Conservation (phyloP, 37 sponge, comb jelly and placozoan species). For the Geodia barretti region DNA sequence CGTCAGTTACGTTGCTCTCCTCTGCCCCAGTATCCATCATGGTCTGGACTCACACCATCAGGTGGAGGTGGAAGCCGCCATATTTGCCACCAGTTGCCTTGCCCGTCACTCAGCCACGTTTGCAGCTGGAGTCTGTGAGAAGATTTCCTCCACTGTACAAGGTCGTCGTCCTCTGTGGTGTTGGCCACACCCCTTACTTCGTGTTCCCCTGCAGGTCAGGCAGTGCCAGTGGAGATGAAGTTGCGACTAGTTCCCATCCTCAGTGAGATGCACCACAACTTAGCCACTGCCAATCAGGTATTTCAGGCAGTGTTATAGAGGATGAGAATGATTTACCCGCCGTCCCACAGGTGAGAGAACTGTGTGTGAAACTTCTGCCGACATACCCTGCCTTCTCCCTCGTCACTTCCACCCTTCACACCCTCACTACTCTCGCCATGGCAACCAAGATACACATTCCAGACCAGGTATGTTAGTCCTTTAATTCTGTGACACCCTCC, state of each 20-base stretch:
- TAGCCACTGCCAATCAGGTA: conserved; percentile 71
- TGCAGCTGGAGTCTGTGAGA: conserved; percentile 82
- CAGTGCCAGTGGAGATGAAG: conserved; percentile 78
- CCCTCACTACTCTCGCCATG: conserved; percentile 73
- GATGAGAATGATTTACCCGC: no score
- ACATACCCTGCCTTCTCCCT: conserved; percentile 79
- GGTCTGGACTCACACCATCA: conserved; percentile 82
- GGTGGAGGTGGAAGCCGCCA: conserved; percentile 87
- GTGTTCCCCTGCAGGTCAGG: conserved; percentile 47
- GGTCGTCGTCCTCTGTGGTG: conserved; percentile 49
- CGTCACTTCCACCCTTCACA: conserved; percentile 62
- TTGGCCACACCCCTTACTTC: background rate
- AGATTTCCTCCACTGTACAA: conserved; percentile 85
- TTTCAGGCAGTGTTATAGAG: no score
- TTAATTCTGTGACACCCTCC: background rate
- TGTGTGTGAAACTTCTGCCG: conserved; percentile 75
- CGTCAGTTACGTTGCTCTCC: background rate
- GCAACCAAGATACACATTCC: conserved; percentile 53
- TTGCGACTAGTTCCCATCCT: conserved; percentile 79
- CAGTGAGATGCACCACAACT: conserved; percentile 79
- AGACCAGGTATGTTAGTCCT: conserved; percentile 59
- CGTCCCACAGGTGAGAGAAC: conserved; percentile 78
- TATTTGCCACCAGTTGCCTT: conserved; percentile 76
- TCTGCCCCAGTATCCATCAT: conserved; percentile 59
- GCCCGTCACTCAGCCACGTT: conserved; percentile 78